A percentile compares a stretch with the other conserved stretches of the same genome.
phyloP scores from a whole-genome alignment of 2,888 invertebrate species.

The Lasioglossum pauxillum region DNA sequence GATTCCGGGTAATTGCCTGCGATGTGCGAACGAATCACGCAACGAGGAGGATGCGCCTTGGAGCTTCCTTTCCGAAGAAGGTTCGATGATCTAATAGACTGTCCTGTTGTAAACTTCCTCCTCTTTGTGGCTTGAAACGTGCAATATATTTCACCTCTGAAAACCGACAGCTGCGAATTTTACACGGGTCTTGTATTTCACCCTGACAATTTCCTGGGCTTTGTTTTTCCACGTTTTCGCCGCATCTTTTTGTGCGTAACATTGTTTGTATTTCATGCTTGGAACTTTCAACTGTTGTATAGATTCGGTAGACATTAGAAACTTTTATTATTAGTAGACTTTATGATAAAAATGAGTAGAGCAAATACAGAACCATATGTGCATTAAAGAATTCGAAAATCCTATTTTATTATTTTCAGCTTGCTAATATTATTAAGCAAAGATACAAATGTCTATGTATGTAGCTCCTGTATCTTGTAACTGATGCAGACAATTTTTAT shows the following conservation, averaged over 20 bases:
- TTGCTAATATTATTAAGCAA: background rate
- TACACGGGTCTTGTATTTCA: background rate
- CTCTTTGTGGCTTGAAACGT: background rate
- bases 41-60: background rate
- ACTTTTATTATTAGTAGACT: background rate
- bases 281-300: background rate
- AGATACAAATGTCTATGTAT: too few species aligned
- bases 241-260: background rate
- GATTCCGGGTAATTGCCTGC: slow-evolving; percentile 24
- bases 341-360: background rate
- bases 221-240: background rate
- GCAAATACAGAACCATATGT: too few species aligned
- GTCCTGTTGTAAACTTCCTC: background rate
- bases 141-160: background rate
- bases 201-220: background rate
- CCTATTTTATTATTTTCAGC: too few species aligned
- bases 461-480: too few species aligned
- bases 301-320: background rate
- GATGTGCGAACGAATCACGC: background rate
- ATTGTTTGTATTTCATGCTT: background rate
- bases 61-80: background rate
- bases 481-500: background rate
- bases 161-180: background rate
- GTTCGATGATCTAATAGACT: slow-evolving; percentile 12
- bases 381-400: too few species aligned